Conservation (phyloP, 2,113 vertebrate species). For the Chaenogobius annularis region DNA sequence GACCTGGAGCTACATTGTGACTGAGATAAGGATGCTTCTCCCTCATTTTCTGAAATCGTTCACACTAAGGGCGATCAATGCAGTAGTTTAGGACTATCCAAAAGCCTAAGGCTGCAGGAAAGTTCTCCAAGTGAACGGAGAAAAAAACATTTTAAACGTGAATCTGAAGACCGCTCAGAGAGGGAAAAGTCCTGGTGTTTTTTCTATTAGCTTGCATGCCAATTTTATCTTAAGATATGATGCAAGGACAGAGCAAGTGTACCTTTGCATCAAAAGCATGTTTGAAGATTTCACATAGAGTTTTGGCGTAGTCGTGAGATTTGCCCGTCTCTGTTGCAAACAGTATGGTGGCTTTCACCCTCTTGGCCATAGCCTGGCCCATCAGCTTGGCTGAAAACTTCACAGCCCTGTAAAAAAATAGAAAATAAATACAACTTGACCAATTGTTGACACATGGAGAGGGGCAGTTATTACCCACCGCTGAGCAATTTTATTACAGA, state of each 20-base stretch:
- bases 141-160: constrained; percentile 39
- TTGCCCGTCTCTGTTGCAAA: constrained; percentile 96
- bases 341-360: constrained; percentile 96
- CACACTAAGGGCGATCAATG: constrained; percentile 36
- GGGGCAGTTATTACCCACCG: constrained; percentile 64
- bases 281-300: constrained; percentile 98
- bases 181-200: not conserved
- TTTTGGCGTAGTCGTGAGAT: constrained; percentile 95
- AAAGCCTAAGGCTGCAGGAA: constrained; percentile 23
- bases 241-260: constrained; percentile 54
- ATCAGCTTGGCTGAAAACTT: constrained; percentile 98
- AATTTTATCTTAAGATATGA: constrained; percentile 32
- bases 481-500: constrained; percentile 66
- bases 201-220: constrained; percentile 26
- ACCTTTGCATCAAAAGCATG: constrained; percentile 98
- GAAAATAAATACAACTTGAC: not conserved
- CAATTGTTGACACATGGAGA: constrained; percentile 8
- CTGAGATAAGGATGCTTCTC: constrained; percentile 33
- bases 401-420: constrained; percentile 82
- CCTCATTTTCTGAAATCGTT: constrained; percentile 38
- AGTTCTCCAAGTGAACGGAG: constrained; percentile 28
- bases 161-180: constrained; percentile 35
- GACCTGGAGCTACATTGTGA: constrained; percentile 50
- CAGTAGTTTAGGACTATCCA: constrained; percentile 40
- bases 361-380: constrained; percentile 98